Base-by-base conservation (phyloP, 2,797 vertebrate genomes). In the Sebastes jordani region DNA sequence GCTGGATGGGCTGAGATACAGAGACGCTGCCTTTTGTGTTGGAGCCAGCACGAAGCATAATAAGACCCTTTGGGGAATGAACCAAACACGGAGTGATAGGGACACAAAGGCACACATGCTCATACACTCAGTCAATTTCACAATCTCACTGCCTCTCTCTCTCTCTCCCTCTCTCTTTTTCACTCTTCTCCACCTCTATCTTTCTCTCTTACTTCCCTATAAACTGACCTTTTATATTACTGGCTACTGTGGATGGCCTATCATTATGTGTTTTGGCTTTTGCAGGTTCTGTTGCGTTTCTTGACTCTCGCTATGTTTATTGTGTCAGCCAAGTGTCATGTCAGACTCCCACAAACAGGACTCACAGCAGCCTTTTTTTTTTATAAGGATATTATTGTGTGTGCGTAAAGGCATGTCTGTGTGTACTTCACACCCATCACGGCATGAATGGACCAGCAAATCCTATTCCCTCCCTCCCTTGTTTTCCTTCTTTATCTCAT, bases 1-100 rank as follows among this genome's bases (percentile, higher is more conserved):
- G 80, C 84, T 74, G 88, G 84, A 91, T 82, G 84, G 85, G 86
- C 87, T 25, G 80, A 81, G 88, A 85, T 89, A 89, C 89, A 90
- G 92, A 91, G 89, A 88, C 42, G 49, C 85, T 80, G 90, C 90
- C 86, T 93, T 93, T 94, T 93, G 89, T 94, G 89, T 89, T 71
- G 70, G 65, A 88, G 89, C 87, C 89, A 81, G 88, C 30, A 59
- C 62, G 6, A 81, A 89, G 88, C 86, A 93, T 95, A 95, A 95
- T 95, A 94, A 92, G 93, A 93, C 88, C 93, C 93, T 93, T 95
- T 94, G 93, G 93, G 94, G 94, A 95, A 92, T 91, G 93, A 91
- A 88, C 78, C 82, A 87, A 93, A 91, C 86, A 69, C 83, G 68
- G 86, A 90, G 78, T 82, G 91, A 91, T 92, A 91, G 86, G 83